phyloP scores from a whole-genome alignment of 2,113 vertebrate genomes.

The Eira barbara region DNA sequence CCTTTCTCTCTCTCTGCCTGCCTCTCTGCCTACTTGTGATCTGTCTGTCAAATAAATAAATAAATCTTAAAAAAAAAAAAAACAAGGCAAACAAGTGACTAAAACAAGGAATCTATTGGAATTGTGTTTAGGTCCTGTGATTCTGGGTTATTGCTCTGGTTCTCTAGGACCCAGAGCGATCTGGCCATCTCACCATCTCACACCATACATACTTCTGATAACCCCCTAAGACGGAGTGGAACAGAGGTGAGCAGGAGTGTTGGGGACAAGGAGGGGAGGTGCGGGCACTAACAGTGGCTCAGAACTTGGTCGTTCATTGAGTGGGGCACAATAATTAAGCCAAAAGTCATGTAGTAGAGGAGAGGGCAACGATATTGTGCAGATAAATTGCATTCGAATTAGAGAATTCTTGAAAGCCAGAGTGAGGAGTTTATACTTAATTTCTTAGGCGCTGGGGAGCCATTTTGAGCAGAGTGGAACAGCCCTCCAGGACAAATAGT shows the following conservation, averaged over 20 bases:
- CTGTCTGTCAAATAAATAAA: too few relatives aligned
- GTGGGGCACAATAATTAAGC: not conserved
- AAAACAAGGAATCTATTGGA: fast-evolving
- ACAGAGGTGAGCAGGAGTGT: not conserved
- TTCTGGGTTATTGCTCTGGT: fast-evolving
- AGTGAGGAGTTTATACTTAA: not conserved
- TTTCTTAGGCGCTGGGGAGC: conserved; percentile 41
- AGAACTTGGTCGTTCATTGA: too few relatives aligned
- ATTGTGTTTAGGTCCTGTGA: fast-evolving
- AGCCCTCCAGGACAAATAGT: conserved; percentile 44
- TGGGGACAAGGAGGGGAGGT: fast-evolving
- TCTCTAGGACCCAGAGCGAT: too few relatives aligned
- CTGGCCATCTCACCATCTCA: fast-evolving
- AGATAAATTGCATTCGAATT: not conserved
- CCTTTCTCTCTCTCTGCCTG: too few relatives aligned
- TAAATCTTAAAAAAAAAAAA: too few relatives aligned
- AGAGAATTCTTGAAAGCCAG: conserved; percentile 35
- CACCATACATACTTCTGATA: fast-evolving
- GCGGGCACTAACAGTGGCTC: not conserved
- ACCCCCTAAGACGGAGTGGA: not conserved
- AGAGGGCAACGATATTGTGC: not conserved
- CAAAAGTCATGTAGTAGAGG: not conserved
- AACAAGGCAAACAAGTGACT: not conserved
- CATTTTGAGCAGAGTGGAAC: conserved; percentile 5
- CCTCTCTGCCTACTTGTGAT: too few relatives aligned